Percentiles rank a stretch among this genome's conserved stretches.
Conservation (phyloP, 2,888 invertebrate genomes). For the Apocheima hispidaria region DNA sequence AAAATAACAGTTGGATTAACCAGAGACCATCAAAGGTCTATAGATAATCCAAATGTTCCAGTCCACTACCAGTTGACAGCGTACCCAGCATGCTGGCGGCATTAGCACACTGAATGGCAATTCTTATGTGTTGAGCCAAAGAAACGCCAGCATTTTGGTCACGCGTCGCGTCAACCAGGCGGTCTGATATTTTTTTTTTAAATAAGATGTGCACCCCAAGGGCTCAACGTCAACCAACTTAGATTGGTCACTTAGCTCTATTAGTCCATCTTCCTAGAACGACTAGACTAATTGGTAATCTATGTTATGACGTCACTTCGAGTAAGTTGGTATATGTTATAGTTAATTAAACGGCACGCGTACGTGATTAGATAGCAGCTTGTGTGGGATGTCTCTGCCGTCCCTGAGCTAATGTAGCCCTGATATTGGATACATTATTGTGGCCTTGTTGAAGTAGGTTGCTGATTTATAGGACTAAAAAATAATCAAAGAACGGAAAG, state of each 20-base stretch:
- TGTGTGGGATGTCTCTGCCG: slow-evolving; percentile 1
- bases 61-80: no score
- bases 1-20: no score
- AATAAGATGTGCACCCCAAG: no score
- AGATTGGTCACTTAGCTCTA: not conserved
- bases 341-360: slow-evolving; percentile 27
- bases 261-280: not conserved
- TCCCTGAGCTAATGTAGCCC: slow-evolving; percentile 2
- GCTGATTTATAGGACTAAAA: not conserved
- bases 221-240: no score
- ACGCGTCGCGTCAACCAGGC: no score
- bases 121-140: no score
- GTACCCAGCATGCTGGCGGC: no score
- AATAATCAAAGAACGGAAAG: not conserved
- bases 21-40: no score
- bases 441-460: not conserved
- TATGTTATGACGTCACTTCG: slow-evolving; percentile 2
- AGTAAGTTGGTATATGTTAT: not conserved
- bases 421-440: slow-evolving; percentile 1
- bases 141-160: no score
- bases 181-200: no score
- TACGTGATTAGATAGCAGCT: slow-evolving; percentile 37
- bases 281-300: slow-evolving; percentile 7
- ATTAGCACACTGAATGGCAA: no score
- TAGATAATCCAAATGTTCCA: no score